Conservation (phyloP, 2,113 vertebrate species). For the Catharus bicknelli region DNA sequence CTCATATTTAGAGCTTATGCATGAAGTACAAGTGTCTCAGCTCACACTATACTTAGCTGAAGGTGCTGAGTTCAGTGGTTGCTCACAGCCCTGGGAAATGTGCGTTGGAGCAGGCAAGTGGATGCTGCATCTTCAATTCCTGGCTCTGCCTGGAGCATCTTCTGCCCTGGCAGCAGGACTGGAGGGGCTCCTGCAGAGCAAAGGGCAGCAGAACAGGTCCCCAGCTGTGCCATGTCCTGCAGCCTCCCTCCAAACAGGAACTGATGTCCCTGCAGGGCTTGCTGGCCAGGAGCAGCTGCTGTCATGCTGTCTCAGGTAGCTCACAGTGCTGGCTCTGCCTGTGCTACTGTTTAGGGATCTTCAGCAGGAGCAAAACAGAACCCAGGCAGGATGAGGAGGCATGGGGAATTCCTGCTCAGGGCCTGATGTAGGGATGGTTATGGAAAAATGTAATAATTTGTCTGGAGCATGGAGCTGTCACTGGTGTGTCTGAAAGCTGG, state of each 20-base stretch:
- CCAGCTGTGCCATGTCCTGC: background rate
- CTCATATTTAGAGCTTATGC: background rate
- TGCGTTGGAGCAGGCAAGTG: accelerated
- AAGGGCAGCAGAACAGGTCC: background rate
- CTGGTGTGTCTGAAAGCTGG: background rate
- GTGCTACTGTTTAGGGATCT: constrained; percentile 12
- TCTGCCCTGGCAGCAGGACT: background rate
- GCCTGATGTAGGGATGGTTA: background rate
- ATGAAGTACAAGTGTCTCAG: background rate
- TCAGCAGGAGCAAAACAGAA: background rate
- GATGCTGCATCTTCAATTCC: background rate
- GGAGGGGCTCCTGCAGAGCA: background rate
- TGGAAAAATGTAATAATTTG: background rate
- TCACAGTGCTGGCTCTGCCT: background rate
- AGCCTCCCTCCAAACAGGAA: background rate
- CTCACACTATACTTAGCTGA: accelerated
- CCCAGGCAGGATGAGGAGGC: background rate
- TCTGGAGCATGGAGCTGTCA: background rate
- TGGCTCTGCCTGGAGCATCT: background rate
- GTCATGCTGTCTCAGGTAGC: background rate
- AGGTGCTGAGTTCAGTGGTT: background rate
- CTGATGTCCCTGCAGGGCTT: background rate
- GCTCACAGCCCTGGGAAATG: accelerated
- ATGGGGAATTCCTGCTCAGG: background rate
- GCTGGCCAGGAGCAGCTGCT: constrained; percentile 36